phyloP scores from a whole-genome alignment of 2,797 vertebrate species.

The Nannoperca obscura region DNA sequence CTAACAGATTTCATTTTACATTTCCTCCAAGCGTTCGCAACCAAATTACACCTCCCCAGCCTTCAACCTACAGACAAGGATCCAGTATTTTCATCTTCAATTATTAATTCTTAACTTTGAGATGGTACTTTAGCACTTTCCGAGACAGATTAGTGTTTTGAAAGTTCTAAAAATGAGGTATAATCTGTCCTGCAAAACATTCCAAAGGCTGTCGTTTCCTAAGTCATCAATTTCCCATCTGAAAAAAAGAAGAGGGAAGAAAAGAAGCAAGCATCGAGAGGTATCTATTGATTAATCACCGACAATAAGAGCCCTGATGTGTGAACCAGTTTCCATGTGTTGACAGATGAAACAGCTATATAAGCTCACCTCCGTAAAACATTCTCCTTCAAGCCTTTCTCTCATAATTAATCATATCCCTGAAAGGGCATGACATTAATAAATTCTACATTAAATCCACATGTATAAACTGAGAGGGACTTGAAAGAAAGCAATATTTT shows the following conservation, averaged over 20 bases:
- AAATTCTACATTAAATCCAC: conserved; percentile 83
- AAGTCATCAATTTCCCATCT: conserved; percentile 67
- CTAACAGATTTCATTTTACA: conserved; percentile 80
- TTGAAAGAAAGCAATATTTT: conserved; percentile 82
- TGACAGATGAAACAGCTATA: conserved; percentile 77
- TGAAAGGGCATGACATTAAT: conserved; percentile 87
- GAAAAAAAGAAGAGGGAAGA: conserved; percentile 52
- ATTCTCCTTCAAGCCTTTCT: conserved; percentile 79
- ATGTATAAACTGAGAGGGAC: conserved; percentile 78
- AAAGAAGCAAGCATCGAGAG: conserved; percentile 51
- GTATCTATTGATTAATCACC: conserved; percentile 76
- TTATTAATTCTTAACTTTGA: conserved; percentile 61
- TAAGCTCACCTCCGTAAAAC: conserved; percentile 72
- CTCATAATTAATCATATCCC: conserved; percentile 81
- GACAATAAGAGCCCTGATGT: conserved; percentile 62
- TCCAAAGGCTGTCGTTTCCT: conserved; percentile 70
- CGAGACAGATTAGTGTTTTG: conserved; percentile 55
- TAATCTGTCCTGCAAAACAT: conserved; percentile 63
- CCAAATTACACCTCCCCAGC: conserved; percentile 74
- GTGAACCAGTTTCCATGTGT: conserved; percentile 75
- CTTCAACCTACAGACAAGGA: conserved; percentile 57
- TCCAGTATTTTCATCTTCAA: conserved; percentile 70
- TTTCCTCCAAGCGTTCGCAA: conserved; percentile 77
- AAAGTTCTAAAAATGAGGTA: conserved; percentile 52
- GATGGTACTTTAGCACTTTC: conserved; percentile 57